Conservation (phyloP, 2,113 vertebrate genomes). For the Phyllopteryx taeniolatus region DNA sequence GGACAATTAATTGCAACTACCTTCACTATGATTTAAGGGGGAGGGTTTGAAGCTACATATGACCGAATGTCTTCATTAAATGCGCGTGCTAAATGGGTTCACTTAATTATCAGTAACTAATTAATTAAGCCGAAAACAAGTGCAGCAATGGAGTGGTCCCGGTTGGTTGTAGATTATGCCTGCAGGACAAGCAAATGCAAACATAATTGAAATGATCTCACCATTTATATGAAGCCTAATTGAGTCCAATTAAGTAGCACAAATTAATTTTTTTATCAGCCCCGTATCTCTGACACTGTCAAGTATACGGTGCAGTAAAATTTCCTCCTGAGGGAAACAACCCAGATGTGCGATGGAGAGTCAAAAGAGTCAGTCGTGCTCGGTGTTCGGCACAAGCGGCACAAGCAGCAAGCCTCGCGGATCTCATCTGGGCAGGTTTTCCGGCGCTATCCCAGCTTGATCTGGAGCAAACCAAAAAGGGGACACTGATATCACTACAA, state of each 20-base stretch:
- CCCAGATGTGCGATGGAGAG: background rate
- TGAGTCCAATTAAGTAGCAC: slow-evolving; percentile 26
- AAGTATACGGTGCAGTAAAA: slow-evolving; percentile 86
- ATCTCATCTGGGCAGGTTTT: background rate
- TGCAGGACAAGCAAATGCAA: slow-evolving; percentile 34
- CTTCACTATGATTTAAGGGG: background rate
- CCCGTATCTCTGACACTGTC: slow-evolving; percentile 45
- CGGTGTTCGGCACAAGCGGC: no score
- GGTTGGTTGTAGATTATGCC: slow-evolving; percentile 30
- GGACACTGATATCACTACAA: slow-evolving; percentile 40
- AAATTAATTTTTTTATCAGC: background rate
- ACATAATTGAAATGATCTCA: slow-evolving; percentile 57
- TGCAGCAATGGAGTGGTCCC: slow-evolving; percentile 42
- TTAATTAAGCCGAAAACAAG: slow-evolving; percentile 60
- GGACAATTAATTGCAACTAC: background rate
- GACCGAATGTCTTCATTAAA: slow-evolving; percentile 43
- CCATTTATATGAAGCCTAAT: slow-evolving; percentile 50
- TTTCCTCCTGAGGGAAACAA: slow-evolving; percentile 88
- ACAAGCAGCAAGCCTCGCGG: background rate
- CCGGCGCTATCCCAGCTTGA: no score
- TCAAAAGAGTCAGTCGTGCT: background rate
- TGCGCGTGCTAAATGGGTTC: slow-evolving; percentile 40
- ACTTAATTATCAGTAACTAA: slow-evolving; percentile 59
- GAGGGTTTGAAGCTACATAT: background rate
- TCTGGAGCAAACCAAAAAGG: slow-evolving; percentile 11